Percentiles rank a stretch among this genome's conserved stretches.
Evolutionary conservation across 2,888 invertebrate species (phyloP).

Genomic region (Digitonthophagus gazella): DNA sequence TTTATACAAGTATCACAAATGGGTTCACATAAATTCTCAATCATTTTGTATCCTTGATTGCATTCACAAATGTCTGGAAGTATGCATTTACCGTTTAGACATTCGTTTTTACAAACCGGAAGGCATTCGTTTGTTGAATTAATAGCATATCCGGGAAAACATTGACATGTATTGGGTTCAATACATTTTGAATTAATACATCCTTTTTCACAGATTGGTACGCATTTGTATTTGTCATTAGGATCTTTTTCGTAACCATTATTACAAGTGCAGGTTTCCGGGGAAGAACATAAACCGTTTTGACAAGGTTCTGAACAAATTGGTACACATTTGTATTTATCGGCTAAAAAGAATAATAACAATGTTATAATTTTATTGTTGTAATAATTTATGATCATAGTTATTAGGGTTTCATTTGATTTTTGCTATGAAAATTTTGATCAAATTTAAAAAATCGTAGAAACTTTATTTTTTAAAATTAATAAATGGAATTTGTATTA

Average conservation of each 20-base stretch:
- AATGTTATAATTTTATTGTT: too few species aligned
- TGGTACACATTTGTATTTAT: slow-evolving; percentile 21
- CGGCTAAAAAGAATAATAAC: not conserved
- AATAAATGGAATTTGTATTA: too few species aligned
- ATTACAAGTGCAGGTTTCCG: slow-evolving; percentile 24
- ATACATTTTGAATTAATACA: slow-evolving; percentile 36
- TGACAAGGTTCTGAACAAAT: slow-evolving; percentile 22
- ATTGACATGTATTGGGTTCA: slow-evolving; percentile 31
- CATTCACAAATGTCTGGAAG: slow-evolving; percentile 56
- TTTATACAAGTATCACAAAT: slow-evolving; percentile 33
- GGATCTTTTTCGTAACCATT: slow-evolving; percentile 20
- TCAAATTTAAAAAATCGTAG: too few species aligned
- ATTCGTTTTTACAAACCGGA: slow-evolving; percentile 53
- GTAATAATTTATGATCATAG: too few species aligned
- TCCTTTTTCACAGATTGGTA: slow-evolving; percentile 34
- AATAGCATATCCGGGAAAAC: slow-evolving; percentile 21
- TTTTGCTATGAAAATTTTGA: too few species aligned
- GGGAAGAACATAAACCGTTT: slow-evolving; percentile 24
- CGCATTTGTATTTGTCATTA: slow-evolving; percentile 36
- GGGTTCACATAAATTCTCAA: slow-evolving; percentile 34
- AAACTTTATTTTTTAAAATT: too few species aligned
- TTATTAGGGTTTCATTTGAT: too few species aligned
- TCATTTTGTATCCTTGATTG: slow-evolving; percentile 39
- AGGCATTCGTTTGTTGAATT: slow-evolving; percentile 46
- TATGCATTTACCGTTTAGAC: slow-evolving; percentile 52